Evolutionary conservation across 1,140 invertebrate species (phyloP), one percentile per base, ranked within the genome.

Genomic region (Cherax destructor): DNA sequence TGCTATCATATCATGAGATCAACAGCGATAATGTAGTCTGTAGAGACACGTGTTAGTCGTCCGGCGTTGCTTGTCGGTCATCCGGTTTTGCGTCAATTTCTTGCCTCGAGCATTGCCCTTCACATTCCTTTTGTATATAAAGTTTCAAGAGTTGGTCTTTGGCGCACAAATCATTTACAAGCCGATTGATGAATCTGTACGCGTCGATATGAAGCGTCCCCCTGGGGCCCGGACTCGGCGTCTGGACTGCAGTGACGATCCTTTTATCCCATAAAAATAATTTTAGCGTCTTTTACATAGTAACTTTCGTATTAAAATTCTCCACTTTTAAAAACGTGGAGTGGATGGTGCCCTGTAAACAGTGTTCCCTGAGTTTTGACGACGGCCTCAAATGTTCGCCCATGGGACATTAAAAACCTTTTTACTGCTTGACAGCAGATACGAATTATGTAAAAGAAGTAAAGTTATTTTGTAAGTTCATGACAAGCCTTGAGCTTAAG

Each of bases 71-170:
- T 30, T 30, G 30, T n/a, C 69, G 6, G 69, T 74, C 30, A 30
- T 74, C 69, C 69, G n/a, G 30, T n/a, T 30, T 81, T 30, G 56
- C 50, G n/a, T 81, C 79, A 56, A n/a, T 56, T 56, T 30, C 79
- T 81, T 81, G 50, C 56, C 61, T 69, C 69, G 47, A 65, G 74
- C 30, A 81, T 85, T 41, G 74, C 83, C 61, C 69, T 69, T 85
- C 61, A 85, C 83, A 85, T 85, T 88, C 86, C 86, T 88, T 59
- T 80, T 88, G 86, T 88, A 88, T 59, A 88, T 88, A 88, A 49
- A 21, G 61, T 24, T 52, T 83, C 80, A n/a, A 65, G 18, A 83
- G 49, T 83, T 83, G 80, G 50, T 86, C 72, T 1, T 41, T 2
- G 47, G 50, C 65, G 83, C 83, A 86, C 83, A 86, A 86, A 86